phyloP scores from a whole-genome alignment of 2,888 invertebrate genomes.

The Smittia sp. region DNA sequence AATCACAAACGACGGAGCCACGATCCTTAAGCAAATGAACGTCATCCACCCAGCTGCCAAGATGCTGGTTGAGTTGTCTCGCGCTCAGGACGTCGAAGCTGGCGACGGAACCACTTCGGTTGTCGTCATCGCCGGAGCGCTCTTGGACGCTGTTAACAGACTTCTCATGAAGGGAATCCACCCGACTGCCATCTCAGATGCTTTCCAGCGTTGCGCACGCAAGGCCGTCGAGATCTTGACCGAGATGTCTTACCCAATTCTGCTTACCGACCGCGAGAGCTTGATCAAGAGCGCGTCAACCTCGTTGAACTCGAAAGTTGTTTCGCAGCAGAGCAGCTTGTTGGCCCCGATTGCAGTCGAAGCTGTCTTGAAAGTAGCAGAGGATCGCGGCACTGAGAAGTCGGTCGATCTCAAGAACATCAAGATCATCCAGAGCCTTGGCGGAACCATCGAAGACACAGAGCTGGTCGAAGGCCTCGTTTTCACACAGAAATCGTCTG shows the following conservation, averaged over 20 bases:
- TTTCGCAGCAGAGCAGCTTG: slow-evolving; percentile 94
- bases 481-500: slow-evolving; percentile 83
- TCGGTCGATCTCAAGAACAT: slow-evolving; percentile 93
- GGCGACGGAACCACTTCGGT: slow-evolving; percentile 99
- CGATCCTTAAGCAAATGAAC: slow-evolving; percentile 98
- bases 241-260: slow-evolving; percentile 81
- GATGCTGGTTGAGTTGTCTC: slow-evolving; percentile 93
- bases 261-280: slow-evolving; percentile 80
- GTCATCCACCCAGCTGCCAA: slow-evolving; percentile 77
- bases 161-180: slow-evolving; percentile 92
- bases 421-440: slow-evolving; percentile 93
- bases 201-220: slow-evolving; percentile 72
- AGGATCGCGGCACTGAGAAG: slow-evolving; percentile 61
- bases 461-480: slow-evolving; percentile 94
- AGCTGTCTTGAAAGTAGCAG: slow-evolving; percentile 76
- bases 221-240: slow-evolving; percentile 64
- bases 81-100: slow-evolving; percentile 98
- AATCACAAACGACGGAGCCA: slow-evolving; percentile 99
- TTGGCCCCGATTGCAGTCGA: slow-evolving; percentile 97
- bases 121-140: slow-evolving; percentile 93
- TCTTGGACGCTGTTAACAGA: slow-evolving; percentile 92
- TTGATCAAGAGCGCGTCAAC: slow-evolving; percentile 95
- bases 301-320: slow-evolving; percentile 97
- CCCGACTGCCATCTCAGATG: slow-evolving; percentile 95
- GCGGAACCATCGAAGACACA: slow-evolving; percentile 97